Conservation (phyloP, 2,113 vertebrate genomes). For the Gobiocypris rarus region DNA sequence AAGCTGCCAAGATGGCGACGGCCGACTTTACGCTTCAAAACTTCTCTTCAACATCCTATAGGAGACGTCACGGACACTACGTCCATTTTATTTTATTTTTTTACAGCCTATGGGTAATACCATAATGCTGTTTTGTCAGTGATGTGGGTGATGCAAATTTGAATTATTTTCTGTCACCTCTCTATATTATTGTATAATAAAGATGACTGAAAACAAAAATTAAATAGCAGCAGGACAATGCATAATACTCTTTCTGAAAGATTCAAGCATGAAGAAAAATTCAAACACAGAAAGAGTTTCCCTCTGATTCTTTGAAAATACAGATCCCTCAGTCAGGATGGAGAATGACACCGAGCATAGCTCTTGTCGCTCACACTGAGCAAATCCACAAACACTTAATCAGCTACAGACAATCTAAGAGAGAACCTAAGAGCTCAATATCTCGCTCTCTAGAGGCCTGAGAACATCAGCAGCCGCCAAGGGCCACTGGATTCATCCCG, state of each 20-base stretch:
- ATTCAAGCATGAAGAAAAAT: neutral
- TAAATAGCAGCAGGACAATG: neutral
- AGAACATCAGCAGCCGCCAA: neutral
- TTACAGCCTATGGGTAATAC: neutral
- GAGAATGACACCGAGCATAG: neutral
- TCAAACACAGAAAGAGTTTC: neutral
- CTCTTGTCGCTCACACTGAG: neutral
- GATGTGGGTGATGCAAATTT: neutral
- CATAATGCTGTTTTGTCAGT: neutral
- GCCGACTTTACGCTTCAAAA: too few relatives aligned
- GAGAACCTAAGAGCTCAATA: neutral
- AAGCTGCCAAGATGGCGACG: too few relatives aligned
- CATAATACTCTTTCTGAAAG: neutral
- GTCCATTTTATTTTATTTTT: too few relatives aligned
- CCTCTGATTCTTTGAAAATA: neutral
- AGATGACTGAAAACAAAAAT: too few relatives aligned
- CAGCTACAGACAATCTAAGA: neutral
- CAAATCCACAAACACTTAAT: neutral
- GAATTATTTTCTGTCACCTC: too few relatives aligned
- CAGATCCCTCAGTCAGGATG: neutral
- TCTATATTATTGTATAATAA: neutral
- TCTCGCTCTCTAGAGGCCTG: neutral
- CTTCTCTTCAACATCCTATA: too few relatives aligned
- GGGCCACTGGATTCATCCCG: neutral
- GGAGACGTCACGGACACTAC: too few relatives aligned